Conservation (phyloP, 2,797 vertebrate species). For the Lepilemur ruficaudatus region DNA sequence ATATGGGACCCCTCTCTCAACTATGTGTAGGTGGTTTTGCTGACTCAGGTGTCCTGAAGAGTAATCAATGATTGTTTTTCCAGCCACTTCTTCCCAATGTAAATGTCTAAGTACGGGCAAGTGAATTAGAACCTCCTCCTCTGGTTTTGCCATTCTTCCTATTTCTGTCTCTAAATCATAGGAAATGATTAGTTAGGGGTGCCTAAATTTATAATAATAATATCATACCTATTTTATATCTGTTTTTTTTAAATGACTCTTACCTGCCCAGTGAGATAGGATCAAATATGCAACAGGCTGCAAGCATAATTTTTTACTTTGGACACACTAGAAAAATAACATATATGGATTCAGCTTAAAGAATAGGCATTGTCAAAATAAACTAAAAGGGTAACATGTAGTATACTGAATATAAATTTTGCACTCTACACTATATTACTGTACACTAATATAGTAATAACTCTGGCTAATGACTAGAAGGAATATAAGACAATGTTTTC, state of each 20-base stretch:
- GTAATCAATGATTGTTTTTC: background rate
- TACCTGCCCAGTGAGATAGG: background rate
- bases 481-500: slow-evolving; percentile 49
- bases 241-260: background rate
- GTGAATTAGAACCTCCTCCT: background rate
- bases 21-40: slow-evolving; percentile 57
- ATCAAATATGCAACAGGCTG: background rate
- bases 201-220: slow-evolving; percentile 19
- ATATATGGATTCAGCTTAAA: background rate
- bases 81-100: background rate
- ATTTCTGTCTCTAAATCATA: background rate
- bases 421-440: background rate
- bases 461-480: background rate
- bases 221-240: background rate
- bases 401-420: background rate
- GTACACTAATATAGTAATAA: background rate
- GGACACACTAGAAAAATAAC: background rate
- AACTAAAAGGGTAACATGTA: background rate
- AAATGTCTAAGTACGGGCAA: background rate
- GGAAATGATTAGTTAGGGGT: background rate
- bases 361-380: background rate
- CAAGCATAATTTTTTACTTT: background rate
- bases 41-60: slow-evolving; percentile 54
- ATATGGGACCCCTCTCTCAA: slow-evolving; percentile 42
- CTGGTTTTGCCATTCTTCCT: background rate